These are phyloP conservation scores for Xenentodon cancila DNA, from an alignment of 2,797 vertebrate species.

Conservation along the genomic window DNA sequence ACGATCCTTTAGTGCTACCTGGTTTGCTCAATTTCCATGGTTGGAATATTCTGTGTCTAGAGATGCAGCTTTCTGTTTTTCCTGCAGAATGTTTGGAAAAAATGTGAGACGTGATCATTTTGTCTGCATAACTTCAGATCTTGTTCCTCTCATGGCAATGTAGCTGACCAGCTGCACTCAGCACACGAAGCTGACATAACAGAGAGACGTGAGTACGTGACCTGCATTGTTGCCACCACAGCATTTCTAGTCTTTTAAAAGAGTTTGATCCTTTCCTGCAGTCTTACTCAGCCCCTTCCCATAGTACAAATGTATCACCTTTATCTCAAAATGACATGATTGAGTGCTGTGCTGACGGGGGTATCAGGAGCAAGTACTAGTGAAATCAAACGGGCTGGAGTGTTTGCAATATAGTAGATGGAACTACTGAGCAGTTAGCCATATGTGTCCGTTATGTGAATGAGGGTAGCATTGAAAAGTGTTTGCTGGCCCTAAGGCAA, in stretches of 20 bases:
- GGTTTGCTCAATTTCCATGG: constrained; percentile 14
- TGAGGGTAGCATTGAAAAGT: constrained; percentile 6
- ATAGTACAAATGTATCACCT: constrained; percentile 11
- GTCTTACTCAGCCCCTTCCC: constrained; percentile 5
- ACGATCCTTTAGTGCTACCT: constrained; percentile 2
- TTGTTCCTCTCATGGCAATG: background rate
- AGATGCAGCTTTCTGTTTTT: background rate
- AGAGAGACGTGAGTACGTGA: background rate
- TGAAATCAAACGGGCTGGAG: too few relatives aligned
- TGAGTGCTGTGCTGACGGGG: too few relatives aligned
- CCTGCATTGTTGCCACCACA: background rate
- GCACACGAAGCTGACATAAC: background rate
- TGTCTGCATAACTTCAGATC: background rate
- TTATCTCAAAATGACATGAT: constrained; percentile 15
- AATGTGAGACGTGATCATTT: constrained; percentile 2
- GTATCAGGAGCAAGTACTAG: too few relatives aligned
- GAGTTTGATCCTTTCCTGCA: constrained; percentile 24
- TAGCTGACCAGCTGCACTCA: background rate
- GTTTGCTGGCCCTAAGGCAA: constrained; percentile 8
- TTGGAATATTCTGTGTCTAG: background rate
- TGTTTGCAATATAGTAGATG: too few relatives aligned
- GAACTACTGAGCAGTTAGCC: too few relatives aligned
- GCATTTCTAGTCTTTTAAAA: constrained; percentile 12
- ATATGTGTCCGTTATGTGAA: background rate
- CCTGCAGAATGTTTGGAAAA: constrained; percentile 3